Evolutionary conservation across 2,888 invertebrate species (phyloP), one percentile per base, ranked within the genome.

Genomic region (Trichogramma dendrolimi): DNA sequence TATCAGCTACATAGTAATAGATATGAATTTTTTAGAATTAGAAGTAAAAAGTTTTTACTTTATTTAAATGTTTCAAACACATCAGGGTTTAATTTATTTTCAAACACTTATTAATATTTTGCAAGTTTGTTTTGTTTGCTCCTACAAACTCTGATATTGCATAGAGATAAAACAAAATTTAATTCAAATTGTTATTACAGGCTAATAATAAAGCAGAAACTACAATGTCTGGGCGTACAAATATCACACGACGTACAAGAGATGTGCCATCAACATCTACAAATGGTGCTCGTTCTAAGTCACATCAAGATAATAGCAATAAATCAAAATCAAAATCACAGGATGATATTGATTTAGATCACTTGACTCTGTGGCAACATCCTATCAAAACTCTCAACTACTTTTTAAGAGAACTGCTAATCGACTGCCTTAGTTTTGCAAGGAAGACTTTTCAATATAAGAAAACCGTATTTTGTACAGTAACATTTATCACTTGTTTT

Each of bases 321-420:
- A 41, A 64, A 51, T 27, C 38, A 40, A 61, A 60, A 60, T 14
- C 46, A 0, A 49, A 6, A 53, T 7, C n/a, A 14, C 27, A 39
- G 39, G 67, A 70, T 49, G 66, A 69, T 54, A 68, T 76, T 67
- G 77, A 79, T 67, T 65, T 75, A 39, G 78, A 79, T 59, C 70
- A 71, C 61, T 70, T 79, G 58, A 77, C 78, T 14, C 63, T 79
- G 49, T 79, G 78, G 78, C 71, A 75, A 57, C 77, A 77, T 73
- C 79, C 79, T 62, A 69, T 79, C 46, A 75, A 70, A 50, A 79
- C 79, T 39, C 68, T 79, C 53, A 74, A 74, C 68, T 79, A 77
- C 70, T 79, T 78, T 70, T 61, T 77, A 67, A 73, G 70, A 61
- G 79, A 79, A 74, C 69, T 78, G 68, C 70, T 78, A 59, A 74